These are phyloP conservation scores for Stenotaenia linearis DNA, from an alignment of 2,888 invertebrate genomes.

Conservation along the genomic window DNA sequence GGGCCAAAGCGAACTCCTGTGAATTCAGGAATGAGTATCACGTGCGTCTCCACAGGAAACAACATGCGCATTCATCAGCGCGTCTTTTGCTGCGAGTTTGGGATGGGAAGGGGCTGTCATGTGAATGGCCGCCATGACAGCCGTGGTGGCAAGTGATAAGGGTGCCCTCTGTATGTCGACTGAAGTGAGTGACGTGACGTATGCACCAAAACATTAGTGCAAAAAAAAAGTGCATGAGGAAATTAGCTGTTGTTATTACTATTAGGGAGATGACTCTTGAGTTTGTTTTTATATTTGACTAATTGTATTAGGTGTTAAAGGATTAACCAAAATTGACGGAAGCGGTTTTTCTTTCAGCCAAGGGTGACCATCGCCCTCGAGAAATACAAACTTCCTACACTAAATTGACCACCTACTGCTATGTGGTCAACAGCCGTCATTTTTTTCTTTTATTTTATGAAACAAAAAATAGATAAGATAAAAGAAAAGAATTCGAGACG, in stretches of 20 bases:
- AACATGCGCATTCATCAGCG: slow-evolving; percentile 19
- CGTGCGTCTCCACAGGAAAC: slow-evolving; percentile 3
- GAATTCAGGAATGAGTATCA: slow-evolving; percentile 1
- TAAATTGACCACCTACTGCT: not conserved
- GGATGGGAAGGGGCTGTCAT: slow-evolving; percentile 11
- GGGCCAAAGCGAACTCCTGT: not conserved
- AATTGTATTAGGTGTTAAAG: slow-evolving; percentile 11
- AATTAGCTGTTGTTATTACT: not conserved
- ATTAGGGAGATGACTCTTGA: not conserved
- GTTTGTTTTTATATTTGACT: not conserved
- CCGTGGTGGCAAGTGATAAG: slow-evolving; percentile 13
- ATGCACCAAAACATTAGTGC: not conserved
- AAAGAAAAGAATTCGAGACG: not conserved
- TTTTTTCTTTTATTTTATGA: not conserved
- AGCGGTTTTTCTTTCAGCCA: not conserved
- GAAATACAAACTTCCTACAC: not conserved
- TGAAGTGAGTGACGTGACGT: not conserved
- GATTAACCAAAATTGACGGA: slow-evolving; percentile 7
- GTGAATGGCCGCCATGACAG: slow-evolving; percentile 19
- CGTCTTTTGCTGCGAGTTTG: slow-evolving; percentile 11
- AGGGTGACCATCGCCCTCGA: slow-evolving; percentile 6
- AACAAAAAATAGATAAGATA: no score
- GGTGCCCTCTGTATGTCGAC: slow-evolving; percentile 1
- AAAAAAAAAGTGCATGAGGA: not conserved
- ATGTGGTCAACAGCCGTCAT: not conserved